Evolutionary conservation across 1,140 invertebrate genomes (phyloP).

Genomic region (Trypoxylus dichotomus): DNA sequence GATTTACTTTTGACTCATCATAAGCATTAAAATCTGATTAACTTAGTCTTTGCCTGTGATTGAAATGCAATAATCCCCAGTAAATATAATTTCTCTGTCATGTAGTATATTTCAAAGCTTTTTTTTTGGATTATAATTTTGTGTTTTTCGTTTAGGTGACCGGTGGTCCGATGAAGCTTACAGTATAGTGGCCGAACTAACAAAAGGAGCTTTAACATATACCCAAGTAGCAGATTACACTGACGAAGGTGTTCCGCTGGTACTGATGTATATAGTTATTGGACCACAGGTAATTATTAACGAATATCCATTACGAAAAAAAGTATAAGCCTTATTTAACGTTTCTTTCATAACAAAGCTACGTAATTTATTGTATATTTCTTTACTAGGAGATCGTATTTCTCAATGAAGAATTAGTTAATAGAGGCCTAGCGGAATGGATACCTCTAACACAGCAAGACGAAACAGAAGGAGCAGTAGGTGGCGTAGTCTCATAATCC

Average conservation of each 20-base stretch:
- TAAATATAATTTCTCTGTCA: too few relatives aligned
- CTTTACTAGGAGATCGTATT: conserved; percentile 66
- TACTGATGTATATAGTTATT: conserved; percentile 75
- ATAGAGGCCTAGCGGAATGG: conserved; percentile 68
- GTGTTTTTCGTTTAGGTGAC: conserved; percentile 46
- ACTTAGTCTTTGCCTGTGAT: too few relatives aligned
- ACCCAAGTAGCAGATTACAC: conserved; percentile 84
- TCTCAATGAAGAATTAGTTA: conserved; percentile 69
- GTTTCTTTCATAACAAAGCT: too few relatives aligned
- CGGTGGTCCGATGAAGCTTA: conserved; percentile 76
- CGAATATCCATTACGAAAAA: background rate
- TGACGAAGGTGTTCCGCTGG: conserved; percentile 72
- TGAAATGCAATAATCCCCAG: too few relatives aligned
- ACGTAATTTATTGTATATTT: background rate
- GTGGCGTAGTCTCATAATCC: background rate
- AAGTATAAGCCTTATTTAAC: background rate
- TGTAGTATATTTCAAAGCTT: too few relatives aligned
- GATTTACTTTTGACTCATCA: too few relatives aligned
- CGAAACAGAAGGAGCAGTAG: conserved; percentile 9
- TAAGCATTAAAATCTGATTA: too few relatives aligned
- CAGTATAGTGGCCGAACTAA: conserved; percentile 73
- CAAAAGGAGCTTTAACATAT: conserved; percentile 77
- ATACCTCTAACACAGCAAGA: conserved; percentile 31
- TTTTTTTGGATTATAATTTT: conserved; percentile 23
- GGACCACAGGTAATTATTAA: conserved; percentile 65